Evolutionary conservation across 2,888 invertebrate genomes (phyloP).

Genomic region (Agrotis segetum): DNA sequence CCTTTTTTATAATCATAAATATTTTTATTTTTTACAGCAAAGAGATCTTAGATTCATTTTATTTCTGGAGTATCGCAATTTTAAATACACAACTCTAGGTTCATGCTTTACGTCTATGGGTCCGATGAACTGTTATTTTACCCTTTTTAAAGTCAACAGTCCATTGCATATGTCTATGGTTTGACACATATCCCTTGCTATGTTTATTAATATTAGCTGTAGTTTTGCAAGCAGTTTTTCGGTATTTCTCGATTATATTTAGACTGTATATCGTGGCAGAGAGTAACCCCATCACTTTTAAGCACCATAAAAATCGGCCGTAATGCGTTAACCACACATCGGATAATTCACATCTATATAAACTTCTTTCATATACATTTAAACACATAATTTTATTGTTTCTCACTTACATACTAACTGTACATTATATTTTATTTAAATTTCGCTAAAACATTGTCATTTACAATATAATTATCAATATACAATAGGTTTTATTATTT

Average conservation of each 20-base stretch:
- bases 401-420: slow-evolving; percentile 59
- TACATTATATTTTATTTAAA: slow-evolving; percentile 51
- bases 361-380: slow-evolving; percentile 32
- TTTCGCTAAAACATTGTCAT: slow-evolving; percentile 50
- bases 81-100: too few relatives aligned
- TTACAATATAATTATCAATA: slow-evolving; percentile 49
- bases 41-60: too few relatives aligned
- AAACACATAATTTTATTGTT: slow-evolving; percentile 55
- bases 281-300: slow-evolving; percentile 27
- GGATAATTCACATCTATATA: slow-evolving; percentile 33
- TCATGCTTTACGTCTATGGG: too few relatives aligned
- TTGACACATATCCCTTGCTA: too few relatives aligned
- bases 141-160: too few relatives aligned
- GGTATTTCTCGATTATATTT: background rate
- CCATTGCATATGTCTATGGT: too few relatives aligned
- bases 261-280: background rate
- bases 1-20: too few relatives aligned
- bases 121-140: too few relatives aligned
- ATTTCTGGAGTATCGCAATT: too few relatives aligned
- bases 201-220: too few relatives aligned
- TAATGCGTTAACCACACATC: slow-evolving; percentile 26
- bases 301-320: slow-evolving; percentile 45
- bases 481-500: slow-evolving; percentile 37
- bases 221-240: too few relatives aligned
- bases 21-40: too few relatives aligned